Conservation (phyloP, 1,140 invertebrate genomes). For the Leptopilina clavipes region DNA sequence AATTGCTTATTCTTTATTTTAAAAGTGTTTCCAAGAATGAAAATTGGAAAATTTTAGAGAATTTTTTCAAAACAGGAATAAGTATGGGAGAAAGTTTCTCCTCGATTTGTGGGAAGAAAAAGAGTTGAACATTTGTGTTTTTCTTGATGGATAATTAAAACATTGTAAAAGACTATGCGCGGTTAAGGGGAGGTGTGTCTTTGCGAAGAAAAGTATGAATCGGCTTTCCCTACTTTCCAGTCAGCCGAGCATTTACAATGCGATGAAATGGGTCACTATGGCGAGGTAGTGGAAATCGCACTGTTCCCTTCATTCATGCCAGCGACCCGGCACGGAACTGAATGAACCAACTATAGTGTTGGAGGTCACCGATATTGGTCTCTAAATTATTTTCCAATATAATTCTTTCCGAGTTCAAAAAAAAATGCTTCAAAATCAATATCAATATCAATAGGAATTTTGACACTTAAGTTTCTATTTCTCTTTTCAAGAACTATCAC, state of each 20-base stretch:
- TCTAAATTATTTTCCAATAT: no score
- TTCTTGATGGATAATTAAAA: conserved; percentile 7
- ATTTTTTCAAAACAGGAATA: no score
- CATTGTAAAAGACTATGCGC: background rate
- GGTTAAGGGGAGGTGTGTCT: background rate
- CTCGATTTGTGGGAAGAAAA: no score
- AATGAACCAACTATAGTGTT: conserved; percentile 54
- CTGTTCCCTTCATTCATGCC: conserved; percentile 51
- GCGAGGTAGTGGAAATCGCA: conserved; percentile 51
- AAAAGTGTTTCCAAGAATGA: no score
- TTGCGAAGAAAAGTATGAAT: conserved; percentile 32
- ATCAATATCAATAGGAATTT: no score
- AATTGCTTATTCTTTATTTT: no score
- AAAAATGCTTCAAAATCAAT: no score
- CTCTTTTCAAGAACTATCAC: background rate
- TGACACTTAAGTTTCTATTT: no score
- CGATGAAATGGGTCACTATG: conserved; percentile 59
- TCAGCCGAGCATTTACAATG: conserved; percentile 43
- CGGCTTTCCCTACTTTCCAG: conserved; percentile 6
- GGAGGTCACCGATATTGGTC: conserved; percentile 38
- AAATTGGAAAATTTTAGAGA: no score
- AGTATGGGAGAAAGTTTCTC: no score
- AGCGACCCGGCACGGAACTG: conserved; percentile 40
- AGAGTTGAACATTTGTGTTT: background rate
- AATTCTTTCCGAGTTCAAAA: background rate